A percentile compares a stretch with the other conserved stretches of the same genome.
phyloP scores from a whole-genome alignment of 2,113 vertebrate genomes.

The Myodes glareolus region DNA sequence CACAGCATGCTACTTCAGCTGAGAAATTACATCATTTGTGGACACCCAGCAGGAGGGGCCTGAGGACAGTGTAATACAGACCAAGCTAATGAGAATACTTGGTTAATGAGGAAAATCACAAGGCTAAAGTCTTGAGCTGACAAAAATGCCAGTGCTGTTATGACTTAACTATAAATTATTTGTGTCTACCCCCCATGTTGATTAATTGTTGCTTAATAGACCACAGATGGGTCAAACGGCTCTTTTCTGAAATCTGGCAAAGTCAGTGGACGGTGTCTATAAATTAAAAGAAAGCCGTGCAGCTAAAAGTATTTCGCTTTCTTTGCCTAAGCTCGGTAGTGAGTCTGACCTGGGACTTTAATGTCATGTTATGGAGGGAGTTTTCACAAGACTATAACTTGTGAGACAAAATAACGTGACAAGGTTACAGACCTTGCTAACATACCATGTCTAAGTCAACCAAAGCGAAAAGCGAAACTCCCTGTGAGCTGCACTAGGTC shows the following conservation, averaged over 20 bases:
- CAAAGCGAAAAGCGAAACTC: constrained; percentile 16
- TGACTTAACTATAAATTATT: constrained; percentile 52
- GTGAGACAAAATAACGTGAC: not conserved
- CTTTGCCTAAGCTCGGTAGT: not conserved
- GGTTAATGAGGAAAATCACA: constrained; percentile 45
- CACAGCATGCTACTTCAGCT: constrained; percentile 23
- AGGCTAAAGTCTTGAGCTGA: constrained; percentile 34
- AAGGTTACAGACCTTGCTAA: not conserved
- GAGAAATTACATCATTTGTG: constrained; percentile 49
- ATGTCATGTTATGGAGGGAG: not conserved
- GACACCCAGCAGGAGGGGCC: not conserved
- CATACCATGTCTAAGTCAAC: not conserved
- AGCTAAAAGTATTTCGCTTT: not conserved
- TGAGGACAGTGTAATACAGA: constrained; percentile 56
- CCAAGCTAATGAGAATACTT: constrained; percentile 72
- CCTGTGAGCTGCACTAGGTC: not conserved
- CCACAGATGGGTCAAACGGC: constrained; percentile 51
- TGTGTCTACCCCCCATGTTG: not conserved
- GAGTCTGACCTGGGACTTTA: not conserved
- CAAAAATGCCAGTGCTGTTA: constrained; percentile 51
- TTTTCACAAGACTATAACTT: constrained; percentile 21
- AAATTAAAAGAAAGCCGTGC: not conserved
- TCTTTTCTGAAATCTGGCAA: constrained; percentile 34
- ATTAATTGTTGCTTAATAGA: constrained; percentile 59
- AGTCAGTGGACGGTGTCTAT: not conserved